These are phyloP conservation scores for Venustoraphidia nigricollis DNA, from an alignment of 2,888 invertebrate species.

Conservation along the genomic window DNA sequence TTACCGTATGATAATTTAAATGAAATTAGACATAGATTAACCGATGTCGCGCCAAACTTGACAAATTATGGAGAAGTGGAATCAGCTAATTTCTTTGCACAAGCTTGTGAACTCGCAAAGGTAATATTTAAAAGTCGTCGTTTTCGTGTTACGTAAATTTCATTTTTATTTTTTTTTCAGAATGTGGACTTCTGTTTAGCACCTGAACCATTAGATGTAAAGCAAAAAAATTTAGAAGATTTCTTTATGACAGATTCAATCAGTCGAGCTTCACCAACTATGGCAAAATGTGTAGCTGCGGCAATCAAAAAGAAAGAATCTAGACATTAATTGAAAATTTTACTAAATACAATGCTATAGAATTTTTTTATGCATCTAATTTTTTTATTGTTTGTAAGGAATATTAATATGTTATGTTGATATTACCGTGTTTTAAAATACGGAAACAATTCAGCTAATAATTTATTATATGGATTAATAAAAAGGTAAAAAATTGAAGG, in stretches of 20 bases:
- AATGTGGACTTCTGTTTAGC: constrained; percentile 21
- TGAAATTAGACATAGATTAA: constrained; percentile 67
- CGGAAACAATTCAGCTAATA: no score
- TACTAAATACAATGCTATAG: not conserved
- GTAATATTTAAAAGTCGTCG: constrained; percentile 23
- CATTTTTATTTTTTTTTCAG: constrained; percentile 21
- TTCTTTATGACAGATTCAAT: constrained; percentile 94
- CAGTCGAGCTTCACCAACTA: constrained; percentile 90
- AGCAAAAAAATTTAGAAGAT: constrained; percentile 64
- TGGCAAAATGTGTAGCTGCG: constrained; percentile 96
- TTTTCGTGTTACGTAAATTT: not conserved
- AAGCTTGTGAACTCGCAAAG: constrained; percentile 59
- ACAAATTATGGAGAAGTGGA: constrained; percentile 72
- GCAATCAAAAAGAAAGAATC: constrained; percentile 43
- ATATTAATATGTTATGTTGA: not conserved
- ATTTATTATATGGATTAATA: no score
- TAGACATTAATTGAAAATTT: not conserved
- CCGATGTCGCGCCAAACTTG: constrained; percentile 79
- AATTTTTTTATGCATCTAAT: not conserved
- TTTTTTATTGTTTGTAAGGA: not conserved
- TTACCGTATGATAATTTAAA: constrained; percentile 73
- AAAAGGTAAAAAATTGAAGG: not conserved
- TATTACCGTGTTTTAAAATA: not conserved
- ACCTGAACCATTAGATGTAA: constrained; percentile 44
- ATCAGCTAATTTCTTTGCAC: constrained; percentile 66